phyloP scores from a whole-genome alignment of 2,888 invertebrate genomes.

The Camponotus fellah region DNA sequence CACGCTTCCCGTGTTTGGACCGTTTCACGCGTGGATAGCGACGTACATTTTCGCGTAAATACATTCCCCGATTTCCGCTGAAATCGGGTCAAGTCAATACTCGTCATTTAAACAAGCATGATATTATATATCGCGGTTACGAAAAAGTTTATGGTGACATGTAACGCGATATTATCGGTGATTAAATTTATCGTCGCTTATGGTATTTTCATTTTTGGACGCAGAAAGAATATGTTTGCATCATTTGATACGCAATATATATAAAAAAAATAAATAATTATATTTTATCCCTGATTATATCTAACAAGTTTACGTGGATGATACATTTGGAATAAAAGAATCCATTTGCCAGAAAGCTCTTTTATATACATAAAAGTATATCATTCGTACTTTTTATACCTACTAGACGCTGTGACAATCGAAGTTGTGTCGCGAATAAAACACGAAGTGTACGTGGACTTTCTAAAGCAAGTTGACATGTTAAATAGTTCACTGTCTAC shows the following conservation, averaged over 20 bases:
- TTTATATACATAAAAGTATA: background rate
- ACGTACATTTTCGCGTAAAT: slow-evolving; percentile 42
- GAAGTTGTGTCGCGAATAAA: slow-evolving; percentile 19
- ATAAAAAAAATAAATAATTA: background rate
- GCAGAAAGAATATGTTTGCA: background rate
- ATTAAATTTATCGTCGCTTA: slow-evolving; percentile 18
- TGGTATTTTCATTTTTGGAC: background rate
- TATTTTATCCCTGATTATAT: background rate
- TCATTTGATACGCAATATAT: background rate
- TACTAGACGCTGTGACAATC: slow-evolving; percentile 19
- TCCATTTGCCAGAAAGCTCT: background rate
- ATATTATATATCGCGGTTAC: slow-evolving; percentile 8
- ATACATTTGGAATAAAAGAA: background rate
- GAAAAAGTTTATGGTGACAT: slow-evolving; percentile 22
- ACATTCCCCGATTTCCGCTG: background rate
- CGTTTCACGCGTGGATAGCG: background rate
- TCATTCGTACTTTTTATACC: background rate
- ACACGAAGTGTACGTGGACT: slow-evolving; percentile 13
- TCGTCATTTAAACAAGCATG: slow-evolving; percentile 40
- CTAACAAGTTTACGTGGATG: background rate
- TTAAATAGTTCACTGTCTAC: slow-evolving; percentile 38
- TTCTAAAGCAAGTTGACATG: slow-evolving; percentile 31
- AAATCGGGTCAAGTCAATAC: slow-evolving; percentile 47
- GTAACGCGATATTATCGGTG: slow-evolving; percentile 1
- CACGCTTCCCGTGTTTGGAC: background rate